Evolutionary conservation across 2,113 vertebrate species (phyloP).

Genomic region (Pleuronectes platessa): DNA sequence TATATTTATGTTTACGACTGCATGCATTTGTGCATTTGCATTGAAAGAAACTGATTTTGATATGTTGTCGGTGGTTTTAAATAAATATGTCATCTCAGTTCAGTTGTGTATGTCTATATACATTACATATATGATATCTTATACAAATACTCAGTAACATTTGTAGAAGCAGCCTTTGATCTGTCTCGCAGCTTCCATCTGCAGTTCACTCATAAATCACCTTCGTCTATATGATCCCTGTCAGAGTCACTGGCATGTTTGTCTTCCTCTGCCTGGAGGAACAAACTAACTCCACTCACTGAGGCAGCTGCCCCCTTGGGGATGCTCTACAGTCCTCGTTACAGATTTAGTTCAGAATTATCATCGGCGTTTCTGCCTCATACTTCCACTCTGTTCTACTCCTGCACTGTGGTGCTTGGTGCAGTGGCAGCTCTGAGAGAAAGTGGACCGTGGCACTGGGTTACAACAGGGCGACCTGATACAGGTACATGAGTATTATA

Average conservation of each 20-base stretch:
- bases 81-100: slow-evolving; percentile 39
- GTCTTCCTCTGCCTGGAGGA: background rate
- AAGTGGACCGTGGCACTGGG: no score
- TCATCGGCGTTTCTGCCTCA: no score
- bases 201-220: background rate
- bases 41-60: slow-evolving; percentile 24
- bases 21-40: slow-evolving; percentile 13
- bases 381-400: no score
- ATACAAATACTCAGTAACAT: background rate
- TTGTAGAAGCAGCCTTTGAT: background rate
- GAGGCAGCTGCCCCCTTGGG: background rate
- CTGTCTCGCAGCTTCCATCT: background rate
- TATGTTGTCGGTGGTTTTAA: slow-evolving; percentile 55
- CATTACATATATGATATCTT: no score
- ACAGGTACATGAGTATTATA: no score
- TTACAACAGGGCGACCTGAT: no score
- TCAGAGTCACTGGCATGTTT: background rate
- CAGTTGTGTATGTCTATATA: background rate
- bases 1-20: slow-evolving; percentile 9
- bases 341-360: no score
- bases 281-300: background rate
- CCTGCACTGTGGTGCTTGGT: no score
- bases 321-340: no score
- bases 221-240: background rate
- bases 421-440: no score